Evolutionary conservation across 2,797 vertebrate genomes (phyloP).

Genomic region (Clamator glandarius): DNA sequence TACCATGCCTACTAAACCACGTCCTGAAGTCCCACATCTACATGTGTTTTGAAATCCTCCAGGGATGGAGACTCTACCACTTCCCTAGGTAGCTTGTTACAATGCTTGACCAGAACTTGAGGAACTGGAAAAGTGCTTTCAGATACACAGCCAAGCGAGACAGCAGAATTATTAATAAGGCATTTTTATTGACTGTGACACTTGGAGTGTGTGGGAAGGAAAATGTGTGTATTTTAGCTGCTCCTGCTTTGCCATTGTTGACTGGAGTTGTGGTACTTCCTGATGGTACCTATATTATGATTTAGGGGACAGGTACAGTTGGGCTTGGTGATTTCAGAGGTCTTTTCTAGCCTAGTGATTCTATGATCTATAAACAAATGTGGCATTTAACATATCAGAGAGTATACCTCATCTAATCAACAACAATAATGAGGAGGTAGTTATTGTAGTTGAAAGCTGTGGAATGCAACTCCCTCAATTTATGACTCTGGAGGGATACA

Average conservation of each 20-base stretch:
- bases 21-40: no score
- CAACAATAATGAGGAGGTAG: not conserved
- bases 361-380: not conserved
- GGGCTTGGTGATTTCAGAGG: no score
- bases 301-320: no score
- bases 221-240: rapidly evolving
- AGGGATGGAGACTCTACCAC: no score
- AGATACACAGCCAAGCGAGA: not conserved
- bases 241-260: not conserved
- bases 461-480: not conserved
- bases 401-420: not conserved
- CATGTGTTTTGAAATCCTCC: no score
- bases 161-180: not conserved
- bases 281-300: not conserved
- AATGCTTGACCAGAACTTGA: no score
- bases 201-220: not conserved
- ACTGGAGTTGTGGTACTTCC: not conserved
- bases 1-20: no score
- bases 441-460: not conserved
- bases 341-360: no score
- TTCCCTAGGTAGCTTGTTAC: no score
- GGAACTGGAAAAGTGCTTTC: not conserved
- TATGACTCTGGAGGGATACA: not conserved
- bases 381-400: not conserved
- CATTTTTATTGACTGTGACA: rapidly evolving